A percentile compares a stretch with the other conserved stretches of the same genome.
Evolutionary conservation across 2,888 invertebrate genomes (phyloP).

Genomic region (Ectemnius continuus): DNA sequence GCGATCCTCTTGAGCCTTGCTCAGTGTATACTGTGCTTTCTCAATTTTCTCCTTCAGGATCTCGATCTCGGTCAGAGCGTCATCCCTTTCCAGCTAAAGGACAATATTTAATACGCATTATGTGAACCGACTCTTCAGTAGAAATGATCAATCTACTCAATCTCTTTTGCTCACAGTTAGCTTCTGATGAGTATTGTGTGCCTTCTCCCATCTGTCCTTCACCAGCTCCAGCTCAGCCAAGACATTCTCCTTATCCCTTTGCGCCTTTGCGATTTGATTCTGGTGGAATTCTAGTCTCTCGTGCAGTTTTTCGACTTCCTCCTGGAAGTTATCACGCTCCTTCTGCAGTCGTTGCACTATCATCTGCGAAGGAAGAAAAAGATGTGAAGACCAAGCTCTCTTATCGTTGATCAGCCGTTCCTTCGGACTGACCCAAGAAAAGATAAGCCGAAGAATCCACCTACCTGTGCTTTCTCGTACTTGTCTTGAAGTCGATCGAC

Average conservation of each 20-base stretch:
- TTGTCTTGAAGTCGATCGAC: constrained; percentile 92
- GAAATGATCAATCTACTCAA: background rate
- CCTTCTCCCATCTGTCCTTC: constrained; percentile 93
- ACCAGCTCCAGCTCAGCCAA: constrained; percentile 92
- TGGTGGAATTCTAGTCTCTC: constrained; percentile 91
- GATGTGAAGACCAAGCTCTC: constrained; percentile 2
- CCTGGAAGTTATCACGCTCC: constrained; percentile 90
- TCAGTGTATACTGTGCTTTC: constrained; percentile 89
- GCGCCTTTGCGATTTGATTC: constrained; percentile 89
- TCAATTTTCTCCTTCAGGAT: constrained; percentile 94
- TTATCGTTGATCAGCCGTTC: too few relatives aligned
- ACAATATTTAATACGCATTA: background rate
- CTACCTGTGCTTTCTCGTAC: constrained; percentile 92
- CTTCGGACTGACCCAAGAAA: too few relatives aligned
- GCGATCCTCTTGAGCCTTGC: constrained; percentile 92
- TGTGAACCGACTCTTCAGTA: background rate
- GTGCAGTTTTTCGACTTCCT: constrained; percentile 89
- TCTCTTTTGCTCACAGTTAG: constrained; percentile 81
- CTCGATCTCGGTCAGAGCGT: constrained; percentile 90
- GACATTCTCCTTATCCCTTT: constrained; percentile 90
- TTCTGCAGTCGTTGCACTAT: constrained; percentile 90
- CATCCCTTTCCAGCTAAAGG: constrained; percentile 89
- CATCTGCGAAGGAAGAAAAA: constrained; percentile 78
- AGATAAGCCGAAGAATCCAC: constrained; percentile 15
- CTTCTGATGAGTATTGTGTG: constrained; percentile 90